Evolutionary conservation across 2,113 vertebrate species (phyloP).

Genomic region (Proterorhinus semilunaris): DNA sequence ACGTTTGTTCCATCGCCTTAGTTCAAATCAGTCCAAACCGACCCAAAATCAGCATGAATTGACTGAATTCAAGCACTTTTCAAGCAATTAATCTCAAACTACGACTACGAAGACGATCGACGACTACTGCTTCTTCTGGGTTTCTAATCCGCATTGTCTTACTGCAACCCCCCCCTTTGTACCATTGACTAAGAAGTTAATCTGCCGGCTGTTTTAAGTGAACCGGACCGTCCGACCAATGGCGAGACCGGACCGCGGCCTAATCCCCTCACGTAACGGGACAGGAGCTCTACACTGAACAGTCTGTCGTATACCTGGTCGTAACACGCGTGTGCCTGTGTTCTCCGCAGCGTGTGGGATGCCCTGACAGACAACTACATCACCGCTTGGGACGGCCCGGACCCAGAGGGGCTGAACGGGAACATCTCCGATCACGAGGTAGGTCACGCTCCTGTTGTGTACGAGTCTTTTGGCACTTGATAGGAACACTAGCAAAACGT

Average conservation of each 20-base stretch:
- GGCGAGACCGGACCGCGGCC: conserved; percentile 1
- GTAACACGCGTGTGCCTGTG: conserved; percentile 20
- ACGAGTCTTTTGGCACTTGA: no score
- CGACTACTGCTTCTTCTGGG: neutral
- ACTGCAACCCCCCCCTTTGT: neutral
- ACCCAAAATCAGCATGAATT: no score
- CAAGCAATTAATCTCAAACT: no score
- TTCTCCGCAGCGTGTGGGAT: conserved; percentile 86
- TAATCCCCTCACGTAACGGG: conserved; percentile 27
- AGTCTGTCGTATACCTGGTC: neutral
- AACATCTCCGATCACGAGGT: conserved; percentile 89
- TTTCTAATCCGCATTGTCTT: conserved; percentile 13
- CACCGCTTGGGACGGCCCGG: conserved; percentile 83
- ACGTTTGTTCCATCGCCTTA: no score
- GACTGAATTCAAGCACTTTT: no score
- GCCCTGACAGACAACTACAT: conserved; percentile 94
- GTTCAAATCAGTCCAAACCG: no score
- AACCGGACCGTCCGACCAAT: conserved; percentile 3
- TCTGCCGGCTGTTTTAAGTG: neutral
- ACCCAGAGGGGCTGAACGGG: conserved; percentile 84
- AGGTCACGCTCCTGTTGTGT: conserved; percentile 24
- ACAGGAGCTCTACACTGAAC: conserved; percentile 12
- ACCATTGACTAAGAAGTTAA: no score
- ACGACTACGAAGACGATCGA: neutral
- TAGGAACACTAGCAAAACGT: no score